Percentiles rank a stretch among this genome's conserved stretches.
Conservation (phyloP, 2,888 invertebrate species). For the Merodon equestris region DNA sequence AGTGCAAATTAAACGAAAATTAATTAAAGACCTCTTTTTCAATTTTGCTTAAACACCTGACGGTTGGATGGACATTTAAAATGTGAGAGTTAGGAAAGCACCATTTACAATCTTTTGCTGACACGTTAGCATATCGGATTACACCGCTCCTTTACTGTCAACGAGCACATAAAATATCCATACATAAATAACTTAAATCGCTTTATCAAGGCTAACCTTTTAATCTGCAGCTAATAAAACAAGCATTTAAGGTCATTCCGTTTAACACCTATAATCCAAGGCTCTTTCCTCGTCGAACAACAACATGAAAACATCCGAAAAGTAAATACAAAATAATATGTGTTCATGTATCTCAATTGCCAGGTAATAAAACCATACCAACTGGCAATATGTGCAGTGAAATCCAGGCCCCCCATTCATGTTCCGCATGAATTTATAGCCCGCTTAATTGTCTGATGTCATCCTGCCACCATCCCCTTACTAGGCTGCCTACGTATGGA, state of each 20-base stretch:
- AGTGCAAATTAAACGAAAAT: slow-evolving; percentile 37
- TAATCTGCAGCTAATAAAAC: no score
- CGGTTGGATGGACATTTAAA: no score
- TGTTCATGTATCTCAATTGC: slow-evolving; percentile 13
- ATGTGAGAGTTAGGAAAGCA: no score
- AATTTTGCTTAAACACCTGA: no score
- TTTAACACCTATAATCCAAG: slow-evolving; percentile 8
- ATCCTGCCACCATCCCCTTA: neutral
- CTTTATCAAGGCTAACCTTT: no score
- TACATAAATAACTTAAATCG: neutral
- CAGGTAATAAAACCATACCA: slow-evolving; percentile 15
- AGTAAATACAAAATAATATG: no score
- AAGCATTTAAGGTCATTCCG: slow-evolving; percentile 1
- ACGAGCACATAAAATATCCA: no score
- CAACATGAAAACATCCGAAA: neutral
- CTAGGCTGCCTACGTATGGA: slow-evolving; percentile 8
- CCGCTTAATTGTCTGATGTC: slow-evolving; percentile 32
- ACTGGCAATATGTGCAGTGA: no score
- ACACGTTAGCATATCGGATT: no score
- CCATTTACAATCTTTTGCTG: no score
- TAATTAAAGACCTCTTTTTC: no score
- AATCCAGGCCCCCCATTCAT: slow-evolving; percentile 7
- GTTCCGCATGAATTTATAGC: slow-evolving; percentile 30
- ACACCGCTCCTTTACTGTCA: no score
- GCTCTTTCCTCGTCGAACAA: neutral